Percentiles rank a stretch among this genome's conserved stretches.
These are phyloP conservation scores for Bradypus variegatus DNA, from an alignment of 2,797 vertebrate genomes.

Conservation along the genomic window DNA sequence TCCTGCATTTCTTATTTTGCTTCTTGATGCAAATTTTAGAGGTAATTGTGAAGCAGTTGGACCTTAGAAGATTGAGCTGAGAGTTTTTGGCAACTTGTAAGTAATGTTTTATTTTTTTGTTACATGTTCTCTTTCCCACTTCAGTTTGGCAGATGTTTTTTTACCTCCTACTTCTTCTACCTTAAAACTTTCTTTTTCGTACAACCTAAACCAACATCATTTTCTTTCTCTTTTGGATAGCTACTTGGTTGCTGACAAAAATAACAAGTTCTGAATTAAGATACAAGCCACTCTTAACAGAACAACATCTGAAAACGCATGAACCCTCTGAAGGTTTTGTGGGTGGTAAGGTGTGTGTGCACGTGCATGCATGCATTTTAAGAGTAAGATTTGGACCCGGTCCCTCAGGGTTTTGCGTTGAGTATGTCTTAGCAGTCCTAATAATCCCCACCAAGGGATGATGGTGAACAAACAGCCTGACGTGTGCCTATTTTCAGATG, in stretches of 20 bases:
- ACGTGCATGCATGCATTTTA: neutral
- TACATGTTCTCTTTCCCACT: neutral
- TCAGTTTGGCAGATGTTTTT: neutral
- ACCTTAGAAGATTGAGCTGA: neutral
- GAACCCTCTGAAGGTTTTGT: neutral
- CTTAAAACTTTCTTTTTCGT: neutral
- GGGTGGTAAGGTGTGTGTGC: neutral
- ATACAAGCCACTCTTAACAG: neutral
- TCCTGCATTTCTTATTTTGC: neutral
- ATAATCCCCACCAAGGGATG: neutral
- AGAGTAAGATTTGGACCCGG: neutral
- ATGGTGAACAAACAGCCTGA: neutral
- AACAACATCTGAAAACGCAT: slow-evolving; percentile 2
- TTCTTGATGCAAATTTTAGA: neutral
- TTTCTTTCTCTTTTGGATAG: slow-evolving; percentile 1
- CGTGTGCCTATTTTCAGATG: neutral
- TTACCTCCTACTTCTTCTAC: neutral
- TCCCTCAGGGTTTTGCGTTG: neutral
- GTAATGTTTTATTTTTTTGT: neutral
- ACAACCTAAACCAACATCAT: neutral
- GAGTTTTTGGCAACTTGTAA: neutral
- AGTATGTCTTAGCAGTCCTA: neutral
- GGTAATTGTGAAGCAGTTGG: neutral
- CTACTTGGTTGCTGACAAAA: slow-evolving; percentile 19
- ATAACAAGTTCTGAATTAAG: slow-evolving; percentile 29